Conservation (phyloP, 1,140 invertebrate species). For the Lasioglossum albipes region DNA sequence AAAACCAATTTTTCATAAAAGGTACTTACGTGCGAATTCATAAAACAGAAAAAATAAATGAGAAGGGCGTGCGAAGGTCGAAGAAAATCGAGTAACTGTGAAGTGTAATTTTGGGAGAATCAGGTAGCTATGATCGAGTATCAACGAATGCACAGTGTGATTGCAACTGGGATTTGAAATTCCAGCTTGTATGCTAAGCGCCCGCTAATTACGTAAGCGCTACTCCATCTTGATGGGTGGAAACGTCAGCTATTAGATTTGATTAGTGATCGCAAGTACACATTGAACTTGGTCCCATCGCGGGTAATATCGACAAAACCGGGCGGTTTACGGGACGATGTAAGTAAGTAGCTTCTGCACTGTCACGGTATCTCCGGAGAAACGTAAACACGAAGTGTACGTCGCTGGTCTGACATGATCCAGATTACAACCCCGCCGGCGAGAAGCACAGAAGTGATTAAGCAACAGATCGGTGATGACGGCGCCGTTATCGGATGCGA, state of each 20-base stretch:
- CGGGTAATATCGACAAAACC: conserved; percentile 17
- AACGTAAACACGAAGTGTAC: not conserved
- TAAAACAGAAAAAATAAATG: too few species aligned
- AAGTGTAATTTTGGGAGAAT: too few species aligned
- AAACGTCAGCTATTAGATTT: not conserved
- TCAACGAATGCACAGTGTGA: too few species aligned
- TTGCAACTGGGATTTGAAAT: too few species aligned
- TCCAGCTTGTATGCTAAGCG: too few species aligned
- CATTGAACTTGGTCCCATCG: not conserved
- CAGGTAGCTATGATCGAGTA: too few species aligned
- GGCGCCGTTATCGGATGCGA: not conserved
- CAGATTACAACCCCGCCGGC: not conserved
- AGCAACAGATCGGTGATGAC: conserved; percentile 9
- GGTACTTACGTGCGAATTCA: too few species aligned
- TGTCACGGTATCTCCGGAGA: not conserved
- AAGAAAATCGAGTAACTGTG: too few species aligned
- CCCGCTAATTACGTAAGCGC: not conserved
- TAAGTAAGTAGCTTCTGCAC: not conserved
- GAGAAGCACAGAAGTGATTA: not conserved
- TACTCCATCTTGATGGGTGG: not conserved
- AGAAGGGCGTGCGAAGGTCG: too few species aligned
- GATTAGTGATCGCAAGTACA: not conserved
- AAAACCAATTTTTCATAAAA: too few species aligned
- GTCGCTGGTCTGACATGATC: not conserved
- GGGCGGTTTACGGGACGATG: not conserved